Base-by-base conservation (phyloP, 2,113 vertebrate species). In the Carollia perspicillata region DNA sequence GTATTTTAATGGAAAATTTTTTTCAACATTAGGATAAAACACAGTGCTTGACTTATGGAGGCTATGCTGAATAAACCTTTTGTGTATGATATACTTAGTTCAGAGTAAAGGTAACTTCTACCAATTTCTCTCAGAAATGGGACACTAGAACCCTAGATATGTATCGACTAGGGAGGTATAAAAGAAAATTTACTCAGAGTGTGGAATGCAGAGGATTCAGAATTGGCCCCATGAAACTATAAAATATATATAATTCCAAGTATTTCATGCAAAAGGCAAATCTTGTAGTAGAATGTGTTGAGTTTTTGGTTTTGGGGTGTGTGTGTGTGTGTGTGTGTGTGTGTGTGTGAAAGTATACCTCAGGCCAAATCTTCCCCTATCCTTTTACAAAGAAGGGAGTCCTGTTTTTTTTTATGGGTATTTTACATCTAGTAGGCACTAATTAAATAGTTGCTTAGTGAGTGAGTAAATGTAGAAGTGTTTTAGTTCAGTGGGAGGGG, bases 1-100 rank as follows among this genome's bases (percentile, higher is more conserved):
- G 53, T 42, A 58, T 95, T 74, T 95, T 84, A 86, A 94, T 65
- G 26, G 23, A 16, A 89, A 93, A 75, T 93, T 89, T 85, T 33
- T 69, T 69, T 85, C 10, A 11, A 37, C 33, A 33, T 94, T 83
- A 74, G 26, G 49, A 55, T 89, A 40, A 22, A 63, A 55, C 58
- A 81, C 8, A 69, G 72, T 30, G 30, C 55, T 63, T 42, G 47
- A 90, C 55, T 84, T 83, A 37, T 75, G 55, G 22, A 60, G 35
- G 37, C 42, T 53, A 30, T 26, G 12, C 30, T 92, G 33, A 92
- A 85, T 60, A 65, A 68, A 14, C 51, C 23, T 47, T 95, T 75
- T 65, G 78, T 71, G 44, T 42, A 37, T 66, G n/a, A 35, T 75
- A 79, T 81, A 33, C 28, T 83, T 53, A 79, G 77, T 55, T 93